A percentile compares a stretch with the other conserved stretches of the same genome.
phyloP scores from a whole-genome alignment of 1,140 invertebrate genomes.

The Tribolium madens region DNA sequence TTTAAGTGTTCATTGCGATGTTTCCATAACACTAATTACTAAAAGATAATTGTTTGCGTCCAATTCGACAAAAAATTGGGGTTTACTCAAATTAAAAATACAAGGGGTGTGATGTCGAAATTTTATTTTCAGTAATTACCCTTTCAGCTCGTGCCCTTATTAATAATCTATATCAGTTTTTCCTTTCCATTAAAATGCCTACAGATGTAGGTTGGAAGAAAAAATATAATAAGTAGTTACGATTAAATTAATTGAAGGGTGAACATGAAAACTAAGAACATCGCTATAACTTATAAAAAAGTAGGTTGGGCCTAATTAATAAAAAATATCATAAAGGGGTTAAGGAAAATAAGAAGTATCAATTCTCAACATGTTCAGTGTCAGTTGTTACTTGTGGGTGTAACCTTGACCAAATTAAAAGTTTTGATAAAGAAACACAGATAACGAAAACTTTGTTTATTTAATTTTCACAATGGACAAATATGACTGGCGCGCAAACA shows the following conservation, averaged over 20 bases:
- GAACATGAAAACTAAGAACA: not conserved
- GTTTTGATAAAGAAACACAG: not conserved
- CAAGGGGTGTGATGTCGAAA: not conserved
- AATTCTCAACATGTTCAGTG: not conserved
- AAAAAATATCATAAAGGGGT: not conserved
- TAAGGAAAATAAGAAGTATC: not conserved
- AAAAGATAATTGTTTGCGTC: not conserved
- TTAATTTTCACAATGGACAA: constrained; percentile 4
- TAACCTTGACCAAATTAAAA: not conserved
- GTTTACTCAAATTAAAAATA: not conserved
- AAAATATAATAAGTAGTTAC: not conserved
- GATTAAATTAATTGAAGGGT: not conserved
- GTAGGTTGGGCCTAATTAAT: not conserved
- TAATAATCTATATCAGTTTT: not conserved
- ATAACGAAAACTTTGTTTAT: no score
- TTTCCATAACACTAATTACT: not conserved
- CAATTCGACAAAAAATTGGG: no score
- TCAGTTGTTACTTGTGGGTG: not conserved
- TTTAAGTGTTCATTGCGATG: not conserved
- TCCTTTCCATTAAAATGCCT: not conserved
- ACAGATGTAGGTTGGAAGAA: not conserved
- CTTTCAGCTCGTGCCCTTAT: no score
- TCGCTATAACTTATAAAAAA: not conserved
- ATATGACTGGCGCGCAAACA: not conserved
- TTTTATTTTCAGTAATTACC: not conserved